Evolutionary conservation across 2,888 invertebrate species (phyloP), one percentile per base, ranked within the genome.

Genomic region (Encarsia formosa): DNA sequence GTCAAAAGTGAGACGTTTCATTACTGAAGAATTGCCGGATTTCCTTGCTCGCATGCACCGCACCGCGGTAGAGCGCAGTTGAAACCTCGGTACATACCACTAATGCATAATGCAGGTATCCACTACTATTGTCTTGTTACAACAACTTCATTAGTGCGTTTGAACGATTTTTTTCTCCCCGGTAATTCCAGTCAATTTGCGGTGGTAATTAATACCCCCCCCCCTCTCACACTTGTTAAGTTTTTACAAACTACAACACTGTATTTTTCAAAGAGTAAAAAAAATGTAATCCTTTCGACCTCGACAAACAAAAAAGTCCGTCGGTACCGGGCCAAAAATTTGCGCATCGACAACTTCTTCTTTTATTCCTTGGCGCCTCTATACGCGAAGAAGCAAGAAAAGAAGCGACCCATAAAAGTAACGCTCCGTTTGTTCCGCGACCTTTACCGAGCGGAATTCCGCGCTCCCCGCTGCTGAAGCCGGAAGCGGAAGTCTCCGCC

Each of bases 321-420:
- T n/a, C n/a, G n/a, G n/a, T n/a, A n/a, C n/a, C n/a, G n/a, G n/a
- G n/a, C n/a, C n/a, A n/a, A n/a, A n/a, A n/a, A n/a, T n/a, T n/a
- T n/a, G n/a, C n/a, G n/a, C n/a, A n/a, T n/a, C n/a, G n/a, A n/a
- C n/a, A n/a, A n/a, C n/a, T n/a, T n/a, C n/a, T n/a, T n/a, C n/a
- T n/a, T n/a, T n/a, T n/a, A n/a, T n/a, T n/a, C n/a, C n/a, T n/a
- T n/a, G n/a, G n/a, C n/a, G n/a, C n/a, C n/a, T n/a, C n/a, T n/a
- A n/a, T n/a, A n/a, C n/a, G n/a, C n/a, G n/a, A n/a, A 35, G 11
- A 19, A 11, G 41, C n/a, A 29, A 64, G 63, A 65, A 65, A 66
- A 62, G 61, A 20, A 11, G n/a, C 18, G 6, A 11, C 6, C 47
- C 35, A 46, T 51, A 54, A 51, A 48, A 48, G 53, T 52, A 57